A percentile compares a stretch with the other conserved stretches of the same genome.
Conservation (phyloP, 2,797 vertebrate genomes). For the Labroides dimidiatus region DNA sequence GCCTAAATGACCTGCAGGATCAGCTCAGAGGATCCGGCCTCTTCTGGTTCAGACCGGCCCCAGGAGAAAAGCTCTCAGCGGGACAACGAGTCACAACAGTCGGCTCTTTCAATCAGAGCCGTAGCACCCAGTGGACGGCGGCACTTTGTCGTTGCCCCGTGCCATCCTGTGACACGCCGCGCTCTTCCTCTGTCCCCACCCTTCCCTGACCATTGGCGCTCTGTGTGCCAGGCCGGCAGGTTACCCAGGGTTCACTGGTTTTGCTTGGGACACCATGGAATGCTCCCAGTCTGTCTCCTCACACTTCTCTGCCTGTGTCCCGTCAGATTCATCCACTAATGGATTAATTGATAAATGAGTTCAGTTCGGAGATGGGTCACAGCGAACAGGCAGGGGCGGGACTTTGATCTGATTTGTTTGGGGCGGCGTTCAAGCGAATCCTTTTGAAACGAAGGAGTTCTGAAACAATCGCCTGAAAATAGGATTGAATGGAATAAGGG, state of each 20-base stretch:
- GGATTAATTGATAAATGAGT: conserved; percentile 63
- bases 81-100: conserved; percentile 37
- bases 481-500: too few relatives aligned
- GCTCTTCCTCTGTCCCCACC: conserved; percentile 39
- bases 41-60: conserved; percentile 61
- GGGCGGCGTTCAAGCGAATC: neutral
- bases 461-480: too few relatives aligned
- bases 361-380: conserved; percentile 41
- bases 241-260: conserved; percentile 76
- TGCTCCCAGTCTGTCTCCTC: conserved; percentile 25
- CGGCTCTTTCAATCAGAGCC: conserved; percentile 22
- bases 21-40: conserved; percentile 42
- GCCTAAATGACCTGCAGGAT: conserved; percentile 54
- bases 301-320: conserved; percentile 8
- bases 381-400: conserved; percentile 3
- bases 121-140: conserved; percentile 16
- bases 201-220: conserved; percentile 39
- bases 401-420: too few relatives aligned
- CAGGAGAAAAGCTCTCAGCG: conserved; percentile 39
- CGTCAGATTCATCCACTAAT: conserved; percentile 58
- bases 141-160: conserved; percentile 50
- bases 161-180: conserved; percentile 51
- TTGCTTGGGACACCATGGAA: conserved; percentile 55
- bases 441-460: too few relatives aligned
- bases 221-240: conserved; percentile 58